phyloP scores from a whole-genome alignment of 2,888 invertebrate species.

The Lamellibrachia columna region DNA sequence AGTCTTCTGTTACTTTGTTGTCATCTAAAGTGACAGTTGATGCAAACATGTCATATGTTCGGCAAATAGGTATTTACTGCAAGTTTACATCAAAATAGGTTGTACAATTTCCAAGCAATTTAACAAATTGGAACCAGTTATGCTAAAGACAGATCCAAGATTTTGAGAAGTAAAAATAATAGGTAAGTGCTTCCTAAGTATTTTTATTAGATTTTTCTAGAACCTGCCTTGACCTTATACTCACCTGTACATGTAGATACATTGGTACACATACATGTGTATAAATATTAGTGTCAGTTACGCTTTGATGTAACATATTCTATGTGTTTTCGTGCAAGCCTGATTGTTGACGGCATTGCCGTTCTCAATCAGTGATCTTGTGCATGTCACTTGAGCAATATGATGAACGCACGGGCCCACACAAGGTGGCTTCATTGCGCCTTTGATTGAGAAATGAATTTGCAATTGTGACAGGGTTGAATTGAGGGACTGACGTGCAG shows the following conservation, averaged over 20 bases:
- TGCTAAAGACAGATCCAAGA: too few species aligned
- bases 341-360: background rate
- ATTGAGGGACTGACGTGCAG: background rate
- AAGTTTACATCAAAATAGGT: too few species aligned
- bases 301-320: background rate
- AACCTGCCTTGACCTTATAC: background rate
- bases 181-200: background rate
- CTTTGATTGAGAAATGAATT: slow-evolving; percentile 16
- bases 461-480: slow-evolving; percentile 6
- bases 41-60: background rate
- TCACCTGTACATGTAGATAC: background rate
- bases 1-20: too few species aligned
- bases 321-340: background rate
- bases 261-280: background rate
- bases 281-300: background rate
- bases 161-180: too few species aligned
- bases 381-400: background rate
- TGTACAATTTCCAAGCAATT: too few species aligned
- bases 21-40: too few species aligned
- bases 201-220: background rate
- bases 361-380: background rate
- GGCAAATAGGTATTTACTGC: too few species aligned
- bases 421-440: background rate
- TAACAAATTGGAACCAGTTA: too few species aligned
- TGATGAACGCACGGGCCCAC: background rate